These are phyloP conservation scores for Epistrophe eligans DNA, from an alignment of 2,888 invertebrate species.

Conservation along the genomic window DNA sequence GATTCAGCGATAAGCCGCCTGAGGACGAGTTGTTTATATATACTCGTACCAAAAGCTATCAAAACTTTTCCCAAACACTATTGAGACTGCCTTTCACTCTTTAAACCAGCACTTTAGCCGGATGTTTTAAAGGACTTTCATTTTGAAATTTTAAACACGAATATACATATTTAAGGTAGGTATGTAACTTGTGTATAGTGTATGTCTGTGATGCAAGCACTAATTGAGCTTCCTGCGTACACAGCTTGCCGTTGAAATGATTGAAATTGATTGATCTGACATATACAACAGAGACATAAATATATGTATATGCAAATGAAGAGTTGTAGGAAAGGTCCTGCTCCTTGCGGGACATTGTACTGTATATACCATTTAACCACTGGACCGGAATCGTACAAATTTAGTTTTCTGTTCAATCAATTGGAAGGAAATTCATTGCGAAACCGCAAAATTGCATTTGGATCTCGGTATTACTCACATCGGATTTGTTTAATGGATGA, in stretches of 20 bases:
- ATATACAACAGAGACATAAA: constrained; percentile 4
- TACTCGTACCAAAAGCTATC: not conserved
- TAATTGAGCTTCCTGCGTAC: constrained; percentile 56
- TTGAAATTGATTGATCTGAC: constrained; percentile 69
- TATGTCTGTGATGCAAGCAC: constrained; percentile 32
- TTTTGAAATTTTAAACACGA: constrained; percentile 23
- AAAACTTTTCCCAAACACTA: constrained; percentile 36
- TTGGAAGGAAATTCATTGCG: constrained; percentile 75
- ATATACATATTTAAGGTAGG: not conserved
- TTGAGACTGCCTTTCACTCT: constrained; percentile 21
- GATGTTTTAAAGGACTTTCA: not conserved
- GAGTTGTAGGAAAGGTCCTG: not conserved
- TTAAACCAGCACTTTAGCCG: constrained; percentile 8
- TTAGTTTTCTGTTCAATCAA: constrained; percentile 75
- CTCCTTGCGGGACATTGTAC: constrained; percentile 25
- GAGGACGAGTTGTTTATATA: constrained; percentile 9
- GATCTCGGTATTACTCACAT: constrained; percentile 31
- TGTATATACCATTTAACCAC: constrained; percentile 46
- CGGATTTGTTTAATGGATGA: not conserved
- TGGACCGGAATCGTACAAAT: constrained; percentile 73
- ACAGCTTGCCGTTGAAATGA: constrained; percentile 46
- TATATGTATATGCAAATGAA: constrained; percentile 33
- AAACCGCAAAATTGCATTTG: constrained; percentile 76
- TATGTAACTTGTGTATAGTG: not conserved
- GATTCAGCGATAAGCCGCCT: constrained; percentile 45